Base-by-base conservation (phyloP, 2,888 invertebrate species). In the Aphodius sticticus region DNA sequence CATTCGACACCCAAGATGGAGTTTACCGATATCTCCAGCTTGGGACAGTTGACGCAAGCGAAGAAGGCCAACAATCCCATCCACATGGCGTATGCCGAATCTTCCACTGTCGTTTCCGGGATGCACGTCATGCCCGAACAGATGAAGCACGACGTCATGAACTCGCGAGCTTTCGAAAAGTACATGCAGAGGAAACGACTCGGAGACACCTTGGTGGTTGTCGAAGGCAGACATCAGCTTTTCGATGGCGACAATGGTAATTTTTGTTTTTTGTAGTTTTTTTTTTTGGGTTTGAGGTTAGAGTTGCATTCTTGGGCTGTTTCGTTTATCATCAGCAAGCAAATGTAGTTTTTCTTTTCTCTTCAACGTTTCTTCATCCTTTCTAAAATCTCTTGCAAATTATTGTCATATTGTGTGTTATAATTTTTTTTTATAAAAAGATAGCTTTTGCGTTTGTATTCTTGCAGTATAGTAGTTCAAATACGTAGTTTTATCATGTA, bases 161-260 rank as follows among this genome's bases (percentile, higher is more conserved):
- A 87, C 83, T 87, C 88, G 9, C 87, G 87, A 79, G 86, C 87
- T 82, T 88, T 86, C 81, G 89, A 89, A 79, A 88, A 88, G 83
- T 84, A 87, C 79, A 82, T 86, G 76, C 84, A 84, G 81, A 88
- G 87, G 79, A 84, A 88, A 75, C 88, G 88, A 81, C 87, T 87
- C 79, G 86, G 87, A 79, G 89, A 90, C 84, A 86, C 88, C 37
- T 83, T 88, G 71, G 85, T 89, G 35, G 88, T 89, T 36, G 87
- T 89, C 87, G 89, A 90, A 81, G 86, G 87, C 7, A 86, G 86
- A 79, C 88, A 88, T 80, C 85, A 88, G 84, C 88, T 88, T 81
- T 74, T 84, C 87, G 36, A 87, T 79, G 89, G 88, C 81, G 88
- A 88, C 74, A 88, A 88, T 84, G 89, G 88, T 88, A 84, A 78